phyloP scores from a whole-genome alignment of 2,797 vertebrate species.

The Hoplostethus mediterraneus region DNA sequence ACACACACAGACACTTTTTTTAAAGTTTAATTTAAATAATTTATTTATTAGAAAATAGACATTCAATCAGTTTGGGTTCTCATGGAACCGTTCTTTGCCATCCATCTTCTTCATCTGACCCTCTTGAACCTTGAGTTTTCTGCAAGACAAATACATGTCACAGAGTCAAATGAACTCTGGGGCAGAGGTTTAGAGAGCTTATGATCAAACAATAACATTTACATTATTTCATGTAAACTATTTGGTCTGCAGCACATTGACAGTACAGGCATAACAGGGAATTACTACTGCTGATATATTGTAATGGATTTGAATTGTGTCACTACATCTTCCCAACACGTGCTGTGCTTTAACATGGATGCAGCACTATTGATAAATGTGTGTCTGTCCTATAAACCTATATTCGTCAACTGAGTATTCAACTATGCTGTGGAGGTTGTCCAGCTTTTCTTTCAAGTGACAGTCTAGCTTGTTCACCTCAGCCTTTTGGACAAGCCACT shows the following conservation, averaged over 20 bases:
- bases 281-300: too few relatives aligned
- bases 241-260: neutral
- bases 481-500: conserved; percentile 61
- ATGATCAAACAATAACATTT: neutral
- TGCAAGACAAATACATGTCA: conserved; percentile 71
- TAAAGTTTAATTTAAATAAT: conserved; percentile 52
- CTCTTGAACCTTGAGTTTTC: conserved; percentile 75
- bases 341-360: neutral
- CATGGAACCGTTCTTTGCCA: conserved; percentile 67
- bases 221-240: neutral
- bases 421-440: conserved; percentile 72
- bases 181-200: neutral
- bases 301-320: too few relatives aligned
- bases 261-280: neutral
- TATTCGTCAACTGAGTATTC: conserved; percentile 76
- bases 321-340: neutral
- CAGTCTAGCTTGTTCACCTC: conserved; percentile 60
- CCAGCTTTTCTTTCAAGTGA: conserved; percentile 75
- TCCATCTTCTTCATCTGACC: conserved; percentile 75
- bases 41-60: conserved; percentile 41
- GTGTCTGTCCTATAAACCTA: conserved; percentile 60
- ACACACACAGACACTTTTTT: neutral
- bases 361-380: neutral
- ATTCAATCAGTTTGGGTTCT: conserved; percentile 30
- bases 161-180: conserved; percentile 6